Conservation (phyloP, 2,888 invertebrate species). For the Cenopis cana region DNA sequence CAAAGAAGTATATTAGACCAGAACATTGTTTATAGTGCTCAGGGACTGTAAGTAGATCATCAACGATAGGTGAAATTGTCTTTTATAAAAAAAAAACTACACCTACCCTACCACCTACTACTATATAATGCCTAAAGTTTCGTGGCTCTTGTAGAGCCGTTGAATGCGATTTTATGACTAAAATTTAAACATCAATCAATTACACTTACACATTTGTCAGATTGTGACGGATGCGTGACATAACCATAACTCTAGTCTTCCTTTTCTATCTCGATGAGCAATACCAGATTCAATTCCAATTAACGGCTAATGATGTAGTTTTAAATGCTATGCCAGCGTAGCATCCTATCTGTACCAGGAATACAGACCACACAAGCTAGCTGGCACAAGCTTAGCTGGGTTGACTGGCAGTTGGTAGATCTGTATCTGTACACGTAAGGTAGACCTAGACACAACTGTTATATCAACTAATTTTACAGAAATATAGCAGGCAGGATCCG, state of each 20-base stretch:
- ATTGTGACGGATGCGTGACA: too few species aligned
- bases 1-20: too few species aligned
- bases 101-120: too few species aligned
- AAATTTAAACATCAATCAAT: neutral
- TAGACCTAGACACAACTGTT: neutral
- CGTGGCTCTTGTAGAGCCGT: neutral
- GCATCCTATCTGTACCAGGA: constrained; percentile 33
- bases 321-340: constrained; percentile 20
- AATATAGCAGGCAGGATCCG: neutral
- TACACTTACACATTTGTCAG: neutral
- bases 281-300: neutral
- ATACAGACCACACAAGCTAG: constrained; percentile 30
- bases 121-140: neutral
- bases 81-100: too few species aligned
- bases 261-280: neutral
- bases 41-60: too few species aligned
- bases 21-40: too few species aligned
- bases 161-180: neutral
- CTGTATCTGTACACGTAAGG: neutral
- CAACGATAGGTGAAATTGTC: too few species aligned
- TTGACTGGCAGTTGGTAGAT: constrained; percentile 16
- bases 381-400: neutral
- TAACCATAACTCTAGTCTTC: neutral
- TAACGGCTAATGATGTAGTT: constrained; percentile 3
- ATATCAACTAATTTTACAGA: neutral